Evolutionary conservation across 2,888 invertebrate species (phyloP).

Genomic region (Ichneumoninae sp.): DNA sequence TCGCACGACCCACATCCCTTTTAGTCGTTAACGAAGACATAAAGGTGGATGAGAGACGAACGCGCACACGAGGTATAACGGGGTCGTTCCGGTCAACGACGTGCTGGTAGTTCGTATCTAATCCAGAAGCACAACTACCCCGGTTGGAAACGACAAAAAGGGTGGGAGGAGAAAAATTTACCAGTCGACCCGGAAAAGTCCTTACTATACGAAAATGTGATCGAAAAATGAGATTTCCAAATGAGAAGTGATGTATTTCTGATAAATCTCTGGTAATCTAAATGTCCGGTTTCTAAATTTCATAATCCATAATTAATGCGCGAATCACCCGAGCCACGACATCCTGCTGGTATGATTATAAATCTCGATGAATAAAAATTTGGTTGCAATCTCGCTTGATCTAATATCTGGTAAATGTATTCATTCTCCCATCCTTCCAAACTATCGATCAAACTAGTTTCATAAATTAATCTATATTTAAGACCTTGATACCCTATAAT

Average conservation of each 20-base stretch:
- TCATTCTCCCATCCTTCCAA: too few relatives aligned
- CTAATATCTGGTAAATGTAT: too few relatives aligned
- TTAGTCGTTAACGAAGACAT: constrained; percentile 37
- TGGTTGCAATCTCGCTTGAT: too few relatives aligned
- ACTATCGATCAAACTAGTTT: not conserved
- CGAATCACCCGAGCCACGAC: too few relatives aligned
- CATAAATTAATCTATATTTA: not conserved
- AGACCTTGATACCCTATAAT: not conserved
- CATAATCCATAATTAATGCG: too few relatives aligned
- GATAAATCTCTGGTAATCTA: too few relatives aligned
- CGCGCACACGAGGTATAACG: constrained; percentile 1
- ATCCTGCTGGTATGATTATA: too few relatives aligned
- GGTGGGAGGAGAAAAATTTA: not conserved
- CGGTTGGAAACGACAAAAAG: constrained; percentile 6
- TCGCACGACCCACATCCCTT: constrained; percentile 35
- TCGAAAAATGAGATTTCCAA: too few relatives aligned
- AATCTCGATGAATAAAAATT: too few relatives aligned
- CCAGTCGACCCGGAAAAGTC: not conserved
- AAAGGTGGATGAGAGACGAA: constrained; percentile 17
- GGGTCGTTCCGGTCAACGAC: constrained; percentile 41
- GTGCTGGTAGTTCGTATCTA: constrained; percentile 26
- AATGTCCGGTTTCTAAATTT: too few relatives aligned
- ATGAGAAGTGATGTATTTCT: too few relatives aligned
- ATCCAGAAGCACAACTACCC: constrained; percentile 16
- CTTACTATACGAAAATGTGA: not conserved